Conservation (phyloP, 2,888 invertebrate species). For the Scrobipalpa costella region DNA sequence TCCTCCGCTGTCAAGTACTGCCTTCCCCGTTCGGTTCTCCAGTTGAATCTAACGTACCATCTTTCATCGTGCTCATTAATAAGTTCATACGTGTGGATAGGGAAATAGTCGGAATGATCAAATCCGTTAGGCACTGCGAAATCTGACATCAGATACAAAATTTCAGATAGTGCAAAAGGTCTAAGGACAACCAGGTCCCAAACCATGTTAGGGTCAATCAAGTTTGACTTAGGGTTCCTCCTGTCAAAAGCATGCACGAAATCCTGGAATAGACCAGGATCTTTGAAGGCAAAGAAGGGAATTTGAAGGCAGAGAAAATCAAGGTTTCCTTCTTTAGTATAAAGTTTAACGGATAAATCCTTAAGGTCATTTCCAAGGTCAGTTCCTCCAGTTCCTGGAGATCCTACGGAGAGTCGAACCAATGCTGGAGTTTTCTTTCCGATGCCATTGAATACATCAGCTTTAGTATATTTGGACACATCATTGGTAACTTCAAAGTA, state of each 20-base stretch:
- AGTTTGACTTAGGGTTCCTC: not conserved
- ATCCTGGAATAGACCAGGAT: slow-evolving; percentile 90
- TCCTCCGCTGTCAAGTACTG: slow-evolving; percentile 84
- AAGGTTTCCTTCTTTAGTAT: slow-evolving; percentile 93
- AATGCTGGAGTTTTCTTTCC: slow-evolving; percentile 86
- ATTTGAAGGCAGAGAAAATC: slow-evolving; percentile 93
- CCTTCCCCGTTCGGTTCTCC: slow-evolving; percentile 93
- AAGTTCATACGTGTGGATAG: slow-evolving; percentile 93
- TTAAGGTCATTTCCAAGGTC: slow-evolving; percentile 91
- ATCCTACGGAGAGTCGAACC: slow-evolving; percentile 88
- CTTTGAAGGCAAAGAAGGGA: slow-evolving; percentile 92
- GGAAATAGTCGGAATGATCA: slow-evolving; percentile 94
- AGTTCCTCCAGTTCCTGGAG: slow-evolving; percentile 90
- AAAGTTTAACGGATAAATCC: slow-evolving; percentile 94
- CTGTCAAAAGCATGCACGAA: slow-evolving; percentile 93
- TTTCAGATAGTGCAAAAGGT: not conserved
- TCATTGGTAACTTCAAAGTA: too few relatives aligned
- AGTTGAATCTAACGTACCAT: slow-evolving; percentile 93
- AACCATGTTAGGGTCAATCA: not conserved
- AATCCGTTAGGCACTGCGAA: slow-evolving; percentile 94
- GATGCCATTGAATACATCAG: slow-evolving; percentile 86
- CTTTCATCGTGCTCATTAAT: slow-evolving; percentile 86
- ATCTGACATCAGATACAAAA: slow-evolving; percentile 89
- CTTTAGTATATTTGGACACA: slow-evolving; percentile 88
- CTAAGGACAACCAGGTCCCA: not conserved